phyloP scores from a whole-genome alignment of 2,888 invertebrate genomes.

The Coleophora flavipennella region DNA sequence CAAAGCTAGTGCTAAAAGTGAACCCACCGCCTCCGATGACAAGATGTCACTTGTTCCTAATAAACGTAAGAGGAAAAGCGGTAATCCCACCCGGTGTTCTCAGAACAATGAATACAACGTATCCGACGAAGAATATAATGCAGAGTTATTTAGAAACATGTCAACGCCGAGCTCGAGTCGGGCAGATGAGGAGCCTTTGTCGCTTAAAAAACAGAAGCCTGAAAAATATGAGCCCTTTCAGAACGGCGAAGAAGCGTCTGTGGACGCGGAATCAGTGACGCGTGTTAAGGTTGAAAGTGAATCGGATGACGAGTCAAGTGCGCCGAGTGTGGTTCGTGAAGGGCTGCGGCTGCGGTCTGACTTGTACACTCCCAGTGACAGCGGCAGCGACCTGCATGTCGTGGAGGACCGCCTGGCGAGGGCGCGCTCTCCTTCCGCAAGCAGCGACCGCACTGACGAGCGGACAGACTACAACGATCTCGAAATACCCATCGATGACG shows the following conservation, averaged over 20 bases:
- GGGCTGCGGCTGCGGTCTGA: constrained; percentile 59
- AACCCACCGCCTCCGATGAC: constrained; percentile 55
- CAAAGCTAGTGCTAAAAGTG: constrained; percentile 35
- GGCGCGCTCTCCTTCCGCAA: constrained; percentile 61
- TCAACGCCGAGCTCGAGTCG: constrained; percentile 54
- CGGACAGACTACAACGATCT: constrained; percentile 63
- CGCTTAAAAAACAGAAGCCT: constrained; percentile 62
- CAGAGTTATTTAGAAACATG: constrained; percentile 58
- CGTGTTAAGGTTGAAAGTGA: constrained; percentile 67
- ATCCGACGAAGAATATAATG: constrained; percentile 62
- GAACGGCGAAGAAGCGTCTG: constrained; percentile 52
- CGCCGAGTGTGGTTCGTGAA: constrained; percentile 62
- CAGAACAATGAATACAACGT: constrained; percentile 62
- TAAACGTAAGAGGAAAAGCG: constrained; percentile 85
- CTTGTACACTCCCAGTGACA: constrained; percentile 66
- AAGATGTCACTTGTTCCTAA: constrained; percentile 69
- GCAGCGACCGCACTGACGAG: constrained; percentile 58
- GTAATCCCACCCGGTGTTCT: constrained; percentile 85
- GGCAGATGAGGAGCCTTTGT: constrained; percentile 56
- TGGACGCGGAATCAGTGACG: constrained; percentile 52
- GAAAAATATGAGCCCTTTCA: constrained; percentile 61
- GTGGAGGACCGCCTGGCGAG: constrained; percentile 66
- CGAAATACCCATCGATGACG: constrained; percentile 89
- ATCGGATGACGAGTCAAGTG: constrained; percentile 64
- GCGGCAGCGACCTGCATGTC: constrained; percentile 65